phyloP scores from a whole-genome alignment of 2,113 vertebrate species.

The Mellivora capensis region DNA sequence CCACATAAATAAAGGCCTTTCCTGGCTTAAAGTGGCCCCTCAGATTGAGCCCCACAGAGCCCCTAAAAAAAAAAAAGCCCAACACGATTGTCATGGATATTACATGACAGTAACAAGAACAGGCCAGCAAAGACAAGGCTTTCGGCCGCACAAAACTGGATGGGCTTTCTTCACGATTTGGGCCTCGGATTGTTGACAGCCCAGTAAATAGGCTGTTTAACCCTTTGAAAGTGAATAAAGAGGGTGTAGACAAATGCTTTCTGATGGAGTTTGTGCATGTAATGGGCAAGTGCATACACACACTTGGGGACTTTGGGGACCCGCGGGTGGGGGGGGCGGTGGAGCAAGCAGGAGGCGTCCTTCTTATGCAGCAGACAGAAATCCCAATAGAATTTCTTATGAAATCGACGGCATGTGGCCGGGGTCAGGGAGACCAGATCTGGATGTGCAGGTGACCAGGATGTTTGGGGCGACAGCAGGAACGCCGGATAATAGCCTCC shows the following conservation, averaged over 20 bases:
- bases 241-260: slow-evolving; percentile 92
- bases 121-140: slow-evolving; percentile 93
- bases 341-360: background rate
- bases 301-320: slow-evolving; percentile 13
- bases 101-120: slow-evolving; percentile 96
- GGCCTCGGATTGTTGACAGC: slow-evolving; percentile 95
- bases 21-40: slow-evolving; percentile 98
- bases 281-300: slow-evolving; percentile 87
- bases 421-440: background rate
- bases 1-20: slow-evolving; percentile 99
- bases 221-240: slow-evolving; percentile 98
- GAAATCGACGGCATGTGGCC: background rate
- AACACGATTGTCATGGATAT: slow-evolving; percentile 99
- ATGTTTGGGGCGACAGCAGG: background rate
- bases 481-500: accelerated
- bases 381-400: background rate
- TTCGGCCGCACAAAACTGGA: slow-evolving; percentile 92
- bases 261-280: slow-evolving; percentile 94
- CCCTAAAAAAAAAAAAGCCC: slow-evolving; percentile 89
- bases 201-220: slow-evolving; percentile 99
- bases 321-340: background rate
- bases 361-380: background rate
- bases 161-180: slow-evolving; percentile 87
- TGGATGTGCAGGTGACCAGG: background rate
- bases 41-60: slow-evolving; percentile 93